Conservation (phyloP, 2,113 vertebrate genomes). For the Zosterops hypoxanthus region DNA sequence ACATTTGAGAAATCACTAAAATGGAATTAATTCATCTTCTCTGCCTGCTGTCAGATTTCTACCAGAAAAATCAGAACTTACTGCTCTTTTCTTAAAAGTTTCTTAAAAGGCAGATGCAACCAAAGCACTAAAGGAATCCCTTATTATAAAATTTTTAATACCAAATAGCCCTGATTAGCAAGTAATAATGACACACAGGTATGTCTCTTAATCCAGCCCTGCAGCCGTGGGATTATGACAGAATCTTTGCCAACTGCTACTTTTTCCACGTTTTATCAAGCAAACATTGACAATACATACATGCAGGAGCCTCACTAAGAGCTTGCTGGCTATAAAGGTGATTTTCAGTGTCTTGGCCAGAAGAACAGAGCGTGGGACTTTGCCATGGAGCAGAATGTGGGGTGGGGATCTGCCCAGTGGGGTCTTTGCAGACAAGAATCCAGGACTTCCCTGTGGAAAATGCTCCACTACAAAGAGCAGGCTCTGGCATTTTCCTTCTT, state of each 20-base stretch:
- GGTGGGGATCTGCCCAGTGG: accelerated
- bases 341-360: background rate
- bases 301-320: background rate
- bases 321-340: background rate
- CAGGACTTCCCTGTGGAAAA: background rate
- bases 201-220: background rate
- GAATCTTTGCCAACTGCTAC: background rate
- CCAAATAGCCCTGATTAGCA: background rate
- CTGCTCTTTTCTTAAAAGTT: background rate
- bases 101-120: background rate
- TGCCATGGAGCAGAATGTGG: accelerated
- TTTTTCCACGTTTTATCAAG: background rate
- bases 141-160: background rate
- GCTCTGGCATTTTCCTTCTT: background rate
- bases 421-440: background rate
- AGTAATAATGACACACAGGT: background rate
- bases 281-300: background rate
- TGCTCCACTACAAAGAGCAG: background rate
- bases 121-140: background rate
- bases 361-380: accelerated
- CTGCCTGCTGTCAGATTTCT: background rate
- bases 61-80: background rate
- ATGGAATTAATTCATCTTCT: background rate
- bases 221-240: background rate
- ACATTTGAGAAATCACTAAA: background rate